Percentiles rank a stretch among this genome's conserved stretches.
Evolutionary conservation across 2,888 invertebrate species (phyloP).

Genomic region (Leptopilina syphax): DNA sequence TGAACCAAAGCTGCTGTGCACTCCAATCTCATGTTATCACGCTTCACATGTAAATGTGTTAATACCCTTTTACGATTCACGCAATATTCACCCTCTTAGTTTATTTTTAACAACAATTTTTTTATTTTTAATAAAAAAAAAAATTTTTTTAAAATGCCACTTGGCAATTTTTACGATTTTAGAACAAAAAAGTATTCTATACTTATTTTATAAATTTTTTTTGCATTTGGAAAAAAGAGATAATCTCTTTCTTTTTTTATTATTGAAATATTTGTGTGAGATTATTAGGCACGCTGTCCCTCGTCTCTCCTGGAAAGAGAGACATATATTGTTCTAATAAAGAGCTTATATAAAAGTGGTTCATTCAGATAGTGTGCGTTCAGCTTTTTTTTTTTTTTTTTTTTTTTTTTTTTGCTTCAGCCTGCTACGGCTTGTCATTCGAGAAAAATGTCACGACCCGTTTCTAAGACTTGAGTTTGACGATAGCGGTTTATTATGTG

Average conservation of each 20-base stretch:
- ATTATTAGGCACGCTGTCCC: not conserved
- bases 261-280: not conserved
- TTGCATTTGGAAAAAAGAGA: too few relatives aligned
- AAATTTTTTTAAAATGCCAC: too few relatives aligned
- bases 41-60: constrained; percentile 24
- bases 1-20: not conserved
- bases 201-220: too few relatives aligned
- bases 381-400: constrained; percentile 16
- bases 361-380: constrained; percentile 28
- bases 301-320: not conserved
- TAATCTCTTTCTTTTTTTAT: not conserved
- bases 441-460: constrained; percentile 15
- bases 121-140: too few relatives aligned
- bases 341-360: not conserved
- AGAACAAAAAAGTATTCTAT: too few relatives aligned
- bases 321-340: constrained; percentile 17
- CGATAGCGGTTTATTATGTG: constrained; percentile 17
- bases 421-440: constrained; percentile 7
- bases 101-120: not conserved
- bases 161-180: too few relatives aligned
- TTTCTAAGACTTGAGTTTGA: constrained; percentile 15
- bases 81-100: not conserved
- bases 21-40: constrained; percentile 14
- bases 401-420: not conserved
- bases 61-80: not conserved